Evolutionary conservation across 53 echinoderm and acorn worm genomes (phyloP).

Genomic region (Astropecten irregularis): DNA sequence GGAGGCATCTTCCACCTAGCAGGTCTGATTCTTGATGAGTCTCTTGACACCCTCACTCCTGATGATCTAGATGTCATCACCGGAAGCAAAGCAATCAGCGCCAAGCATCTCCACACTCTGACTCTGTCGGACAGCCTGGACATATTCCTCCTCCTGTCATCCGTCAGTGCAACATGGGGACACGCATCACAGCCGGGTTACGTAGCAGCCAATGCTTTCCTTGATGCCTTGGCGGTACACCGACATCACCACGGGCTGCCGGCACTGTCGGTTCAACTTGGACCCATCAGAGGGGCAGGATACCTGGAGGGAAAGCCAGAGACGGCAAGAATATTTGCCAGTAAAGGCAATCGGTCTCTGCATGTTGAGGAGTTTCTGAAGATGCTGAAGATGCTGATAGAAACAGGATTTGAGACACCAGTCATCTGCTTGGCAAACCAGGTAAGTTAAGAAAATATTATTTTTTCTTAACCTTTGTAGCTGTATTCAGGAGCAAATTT

Average conservation of each 20-base stretch:
- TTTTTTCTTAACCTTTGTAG: too few species aligned
- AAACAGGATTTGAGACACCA: constrained; percentile 49
- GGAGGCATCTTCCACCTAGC: constrained; percentile 76
- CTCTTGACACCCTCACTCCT: constrained; percentile 46
- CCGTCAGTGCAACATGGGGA: constrained; percentile 66
- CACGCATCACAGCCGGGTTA: constrained; percentile 67
- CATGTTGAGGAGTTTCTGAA: constrained; percentile 82
- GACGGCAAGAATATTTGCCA: constrained; percentile 21
- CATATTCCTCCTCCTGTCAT: constrained; percentile 72
- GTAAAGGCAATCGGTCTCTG: constrained; percentile 50
- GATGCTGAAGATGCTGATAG: constrained; percentile 66
- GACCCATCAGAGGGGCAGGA: constrained; percentile 74
- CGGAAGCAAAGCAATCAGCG: constrained; percentile 22
- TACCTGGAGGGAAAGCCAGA: constrained; percentile 37
- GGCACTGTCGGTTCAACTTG: constrained; percentile 73
- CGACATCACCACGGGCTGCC: constrained; percentile 63
- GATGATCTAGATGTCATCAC: constrained; percentile 4
- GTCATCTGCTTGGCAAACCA: constrained; percentile 80
- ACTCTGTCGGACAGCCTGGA: constrained; percentile 70
- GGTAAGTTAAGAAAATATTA: constrained; percentile 76
- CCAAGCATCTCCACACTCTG: constrained; percentile 41
- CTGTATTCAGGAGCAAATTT: too few species aligned
- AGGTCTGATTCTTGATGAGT: constrained; percentile 58
- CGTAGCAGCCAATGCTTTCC: constrained; percentile 56
- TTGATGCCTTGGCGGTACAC: constrained; percentile 66